Base-by-base conservation (phyloP, 2,888 invertebrate genomes). In the Nowickia ferox region DNA sequence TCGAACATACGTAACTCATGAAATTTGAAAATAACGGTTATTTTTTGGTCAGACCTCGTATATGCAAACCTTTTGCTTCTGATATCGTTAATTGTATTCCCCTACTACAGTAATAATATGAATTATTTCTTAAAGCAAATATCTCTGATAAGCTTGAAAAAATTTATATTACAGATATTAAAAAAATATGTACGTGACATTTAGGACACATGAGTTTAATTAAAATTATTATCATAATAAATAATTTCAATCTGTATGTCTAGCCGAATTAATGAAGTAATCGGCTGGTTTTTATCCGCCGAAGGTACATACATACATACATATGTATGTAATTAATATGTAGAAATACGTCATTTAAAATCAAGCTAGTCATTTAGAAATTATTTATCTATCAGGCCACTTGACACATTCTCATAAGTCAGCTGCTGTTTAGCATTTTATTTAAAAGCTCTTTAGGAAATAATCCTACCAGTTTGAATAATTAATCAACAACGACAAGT, bases 361-460 rank as follows among this genome's bases (percentile, higher is more conserved):
- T 46, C 22, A 53, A 46, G 59, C 63, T 63, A 65, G 42, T 46
- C 71, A 63, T 65, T 84, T 55, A 19, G 46, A 68, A 40, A 11
- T 30, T 51, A 76, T 69, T 46, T 63, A 55, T 48, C 53, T 68
- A 55, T 65, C 30, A 55, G 46, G 17, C 13, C 10, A 38, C 19
- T 51, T 42, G 53, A 71, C 53, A 51, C 19, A 65, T 48, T 40
- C 19, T 72, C 46, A 48, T 44, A 44, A 65, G 11, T 22, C 13
- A 9, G 22, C 13, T 65, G n/a, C 65, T 46, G 15, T 46, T 68
- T 11, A 13, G 15, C 13, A 46, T 40, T 61, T 15, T 38, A 2
- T 57, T 40, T 51, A 51, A 61, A 55, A 11, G 46, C 30, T 74
- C 38, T 61, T 76, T 48, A 81, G 78, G 75, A 84, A 84, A 76